Percentiles rank a stretch among this genome's conserved stretches.
Evolutionary conservation across 2,888 invertebrate species (phyloP).

Genomic region (Lepetodrilus schrolli): DNA sequence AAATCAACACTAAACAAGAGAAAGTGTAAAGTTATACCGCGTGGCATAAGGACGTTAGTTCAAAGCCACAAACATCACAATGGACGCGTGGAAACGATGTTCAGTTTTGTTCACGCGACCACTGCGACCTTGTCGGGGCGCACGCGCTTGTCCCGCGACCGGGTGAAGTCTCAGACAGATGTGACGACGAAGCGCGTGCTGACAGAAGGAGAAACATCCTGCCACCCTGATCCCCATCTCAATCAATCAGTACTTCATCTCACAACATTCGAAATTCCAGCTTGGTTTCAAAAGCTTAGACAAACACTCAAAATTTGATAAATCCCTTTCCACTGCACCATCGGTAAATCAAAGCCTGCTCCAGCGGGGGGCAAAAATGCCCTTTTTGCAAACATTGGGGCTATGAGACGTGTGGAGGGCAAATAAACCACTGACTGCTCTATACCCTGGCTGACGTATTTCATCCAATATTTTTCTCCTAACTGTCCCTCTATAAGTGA

Average conservation of each 20-base stretch:
- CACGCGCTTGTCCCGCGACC: conserved; percentile 14
- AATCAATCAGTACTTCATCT: conserved; percentile 16
- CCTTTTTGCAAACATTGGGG: background rate
- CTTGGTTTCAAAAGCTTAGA: background rate
- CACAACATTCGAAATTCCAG: background rate
- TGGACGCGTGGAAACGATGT: background rate
- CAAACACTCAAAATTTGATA: conserved; percentile 25
- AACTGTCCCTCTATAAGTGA: background rate
- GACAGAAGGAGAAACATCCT: background rate
- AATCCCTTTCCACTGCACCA: background rate
- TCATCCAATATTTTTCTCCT: background rate
- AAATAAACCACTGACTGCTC: conserved; percentile 14
- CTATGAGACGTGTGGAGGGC: background rate
- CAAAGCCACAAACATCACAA: background rate
- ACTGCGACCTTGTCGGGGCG: background rate
- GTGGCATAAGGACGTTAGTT: background rate
- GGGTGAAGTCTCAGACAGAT: background rate
- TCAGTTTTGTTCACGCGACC: background rate
- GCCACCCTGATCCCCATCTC: background rate
- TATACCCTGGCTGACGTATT: background rate
- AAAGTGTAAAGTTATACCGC: too few species aligned
- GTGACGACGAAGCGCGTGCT: background rate
- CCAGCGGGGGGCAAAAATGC: conserved; percentile 7
- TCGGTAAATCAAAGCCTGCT: conserved; percentile 13
- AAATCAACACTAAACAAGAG: too few species aligned